Percentiles rank a stretch among this genome's conserved stretches.
These are phyloP conservation scores for Brachionus sp. DNA, from an alignment of 1,140 invertebrate genomes.

Conservation along the genomic window DNA sequence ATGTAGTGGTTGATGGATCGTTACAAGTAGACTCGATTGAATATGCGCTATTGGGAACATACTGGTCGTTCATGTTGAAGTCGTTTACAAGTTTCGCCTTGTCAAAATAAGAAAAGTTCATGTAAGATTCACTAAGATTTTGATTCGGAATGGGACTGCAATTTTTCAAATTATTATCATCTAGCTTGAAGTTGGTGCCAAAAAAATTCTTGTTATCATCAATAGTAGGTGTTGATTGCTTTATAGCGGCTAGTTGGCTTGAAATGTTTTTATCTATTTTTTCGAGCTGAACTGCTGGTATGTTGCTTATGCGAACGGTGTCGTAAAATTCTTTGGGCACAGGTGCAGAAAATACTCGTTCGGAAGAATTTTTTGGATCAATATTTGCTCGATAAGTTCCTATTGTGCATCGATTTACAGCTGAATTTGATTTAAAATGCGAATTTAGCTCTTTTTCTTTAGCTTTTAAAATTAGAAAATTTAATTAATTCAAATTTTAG, in stretches of 20 bases:
- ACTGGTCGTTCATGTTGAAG: neutral
- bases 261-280: slow-evolving; percentile 6
- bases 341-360: neutral
- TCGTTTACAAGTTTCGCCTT: neutral
- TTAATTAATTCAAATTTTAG: neutral
- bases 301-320: neutral
- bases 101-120: neutral
- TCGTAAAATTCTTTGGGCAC: slow-evolving; percentile 9
- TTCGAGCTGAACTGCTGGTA: neutral
- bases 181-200: neutral
- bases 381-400: slow-evolving; percentile 7
- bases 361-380: neutral
- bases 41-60: neutral
- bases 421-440: neutral
- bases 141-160: slow-evolving; percentile 10
- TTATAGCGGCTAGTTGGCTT: neutral
- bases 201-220: neutral
- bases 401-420: neutral
- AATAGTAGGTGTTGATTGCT: slow-evolving; percentile 8
- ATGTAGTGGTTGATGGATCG: neutral
- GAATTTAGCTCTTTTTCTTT: slow-evolving; percentile 15
- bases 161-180: neutral
- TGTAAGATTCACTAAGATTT: neutral
- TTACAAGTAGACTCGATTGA: neutral
- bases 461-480: neutral